Evolutionary conservation across 2,113 vertebrate species (phyloP).

Genomic region (Litocranius walleri): DNA sequence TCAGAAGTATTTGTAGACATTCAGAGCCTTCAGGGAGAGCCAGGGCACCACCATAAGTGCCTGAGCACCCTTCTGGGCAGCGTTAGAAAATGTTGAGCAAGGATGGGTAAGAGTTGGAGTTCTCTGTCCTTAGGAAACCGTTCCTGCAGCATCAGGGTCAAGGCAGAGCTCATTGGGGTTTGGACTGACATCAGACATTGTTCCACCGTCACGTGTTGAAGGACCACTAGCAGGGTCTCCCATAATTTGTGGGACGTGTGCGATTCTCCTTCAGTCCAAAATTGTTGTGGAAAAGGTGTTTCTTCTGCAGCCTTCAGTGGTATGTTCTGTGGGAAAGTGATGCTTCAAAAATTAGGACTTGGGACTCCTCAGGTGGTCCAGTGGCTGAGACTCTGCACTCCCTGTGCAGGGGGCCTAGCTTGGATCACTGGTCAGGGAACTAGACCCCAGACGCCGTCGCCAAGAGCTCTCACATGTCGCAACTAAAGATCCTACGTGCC

Average conservation of each 20-base stretch:
- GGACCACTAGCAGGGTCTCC: background rate
- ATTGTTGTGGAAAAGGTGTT: background rate
- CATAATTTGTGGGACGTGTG: background rate
- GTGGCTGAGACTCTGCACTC: background rate
- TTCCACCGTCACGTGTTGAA: background rate
- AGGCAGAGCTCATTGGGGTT: background rate
- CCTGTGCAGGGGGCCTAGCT: background rate
- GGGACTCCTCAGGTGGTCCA: background rate
- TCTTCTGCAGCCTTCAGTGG: background rate
- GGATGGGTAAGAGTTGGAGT: background rate
- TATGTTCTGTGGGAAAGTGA: background rate
- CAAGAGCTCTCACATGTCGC: background rate
- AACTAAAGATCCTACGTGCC: background rate
- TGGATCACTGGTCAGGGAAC: background rate
- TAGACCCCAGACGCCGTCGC: fast-evolving
- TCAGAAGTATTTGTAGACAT: background rate
- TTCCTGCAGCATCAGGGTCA: background rate
- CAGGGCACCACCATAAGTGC: background rate
- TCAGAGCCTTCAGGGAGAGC: background rate
- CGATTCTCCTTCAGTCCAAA: background rate
- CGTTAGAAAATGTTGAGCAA: background rate
- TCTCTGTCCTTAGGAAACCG: background rate
- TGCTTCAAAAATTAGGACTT: background rate
- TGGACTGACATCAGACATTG: background rate
- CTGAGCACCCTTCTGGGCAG: background rate